Evolutionary conservation across 2,888 invertebrate species (phyloP), one percentile per base, ranked within the genome.

Genomic region (Ornithoptera alexandrae): DNA sequence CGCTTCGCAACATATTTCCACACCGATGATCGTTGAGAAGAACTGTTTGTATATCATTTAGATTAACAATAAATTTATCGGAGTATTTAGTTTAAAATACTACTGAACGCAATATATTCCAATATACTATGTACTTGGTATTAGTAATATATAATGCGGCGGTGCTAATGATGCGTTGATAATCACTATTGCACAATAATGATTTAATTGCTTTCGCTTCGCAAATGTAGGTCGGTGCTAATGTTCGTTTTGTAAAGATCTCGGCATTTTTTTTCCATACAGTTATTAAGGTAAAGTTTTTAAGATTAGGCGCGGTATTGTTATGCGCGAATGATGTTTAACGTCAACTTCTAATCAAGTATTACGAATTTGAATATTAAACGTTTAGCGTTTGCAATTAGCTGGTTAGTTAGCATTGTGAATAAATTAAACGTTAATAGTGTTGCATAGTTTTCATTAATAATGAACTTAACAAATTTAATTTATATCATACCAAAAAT

Each of bases 261-360:
- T 46, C 10, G 46, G 0, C 7, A 2, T 50, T 17, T 62, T 39
- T 68, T 68, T 65, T 20, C 39, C 22, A 36, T 4, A 36, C 61
- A 36, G 39, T 61, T 17, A 58, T 5, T 20, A 39, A 65, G 36
- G 36, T 53, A 56, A 56, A 24, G 53, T 53, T 61, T 53, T 46
- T 39, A 20, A 46, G 61, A 61, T 62, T 67, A 39, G 61, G 18
- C 39, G 61, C 61, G 39, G 50, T 4, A 61, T 20, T 61, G 56
- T 61, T 10, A 61, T 61, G 67, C 61, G 30, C 39, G 20, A 61
- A 61, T 56, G 36, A 36, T 15, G 22, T 36, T 24, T 53, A 20
- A 61, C 67, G 53, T 61, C 36, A 62, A 64, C 63, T 62, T 62
- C 62, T 57, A 68, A 68, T 68, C 68, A 63, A 63, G 46, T 63